phyloP scores from a whole-genome alignment of 2,797 vertebrate genomes.

The Linurgus olivaceus region DNA sequence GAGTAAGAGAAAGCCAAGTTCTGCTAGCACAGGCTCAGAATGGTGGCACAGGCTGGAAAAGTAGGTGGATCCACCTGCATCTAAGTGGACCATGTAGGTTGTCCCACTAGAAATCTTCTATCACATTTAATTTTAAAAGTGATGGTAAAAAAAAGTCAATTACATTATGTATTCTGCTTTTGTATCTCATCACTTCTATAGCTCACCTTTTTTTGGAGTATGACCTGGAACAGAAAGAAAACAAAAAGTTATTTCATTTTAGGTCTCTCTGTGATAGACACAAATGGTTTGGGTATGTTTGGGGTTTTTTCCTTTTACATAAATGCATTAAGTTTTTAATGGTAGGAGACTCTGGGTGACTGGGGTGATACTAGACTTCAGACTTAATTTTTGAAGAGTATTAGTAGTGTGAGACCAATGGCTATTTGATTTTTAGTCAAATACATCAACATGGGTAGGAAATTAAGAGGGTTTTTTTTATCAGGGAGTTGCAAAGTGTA shows the following conservation, averaged over 20 bases:
- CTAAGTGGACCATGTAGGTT: not conserved
- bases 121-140: not conserved
- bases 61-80: not conserved
- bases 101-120: not conserved
- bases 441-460: not conserved
- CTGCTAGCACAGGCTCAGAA: not conserved
- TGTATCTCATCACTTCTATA: not conserved
- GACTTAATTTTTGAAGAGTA: not conserved
- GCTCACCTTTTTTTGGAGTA: not conserved
- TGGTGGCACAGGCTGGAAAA: not conserved
- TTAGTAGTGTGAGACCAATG: not conserved
- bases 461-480: not conserved
- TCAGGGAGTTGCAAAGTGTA: not conserved
- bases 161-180: not conserved
- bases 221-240: not conserved
- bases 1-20: not conserved
- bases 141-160: not conserved
- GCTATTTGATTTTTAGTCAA: not conserved
- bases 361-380: not conserved
- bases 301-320: accelerated
- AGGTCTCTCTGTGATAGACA: not conserved
- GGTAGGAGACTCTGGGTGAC: not conserved
- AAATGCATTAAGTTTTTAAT: not conserved
- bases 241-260: not conserved
- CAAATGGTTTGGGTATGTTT: not conserved